Conservation (phyloP, 2,888 invertebrate genomes). For the Euproctis similis region DNA sequence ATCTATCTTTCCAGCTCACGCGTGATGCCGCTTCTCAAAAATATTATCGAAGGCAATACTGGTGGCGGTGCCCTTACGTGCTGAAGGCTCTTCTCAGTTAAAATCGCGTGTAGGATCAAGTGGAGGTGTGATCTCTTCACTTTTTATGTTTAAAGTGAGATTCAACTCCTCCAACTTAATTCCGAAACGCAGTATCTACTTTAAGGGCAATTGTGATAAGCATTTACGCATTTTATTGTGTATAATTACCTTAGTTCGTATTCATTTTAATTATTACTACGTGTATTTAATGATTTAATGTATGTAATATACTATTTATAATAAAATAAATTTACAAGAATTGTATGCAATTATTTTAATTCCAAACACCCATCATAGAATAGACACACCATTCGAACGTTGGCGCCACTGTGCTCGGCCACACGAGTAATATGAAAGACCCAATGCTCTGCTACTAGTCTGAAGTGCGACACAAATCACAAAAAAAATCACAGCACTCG, state of each 20-base stretch:
- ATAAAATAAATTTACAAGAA: no score
- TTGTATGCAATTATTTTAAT: conserved; percentile 5
- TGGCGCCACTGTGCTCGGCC: conserved; percentile 40
- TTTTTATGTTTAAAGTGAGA: conserved; percentile 75
- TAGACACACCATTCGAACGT: conserved; percentile 18
- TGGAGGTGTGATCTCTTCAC: conserved; percentile 78
- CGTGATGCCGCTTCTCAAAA: conserved; percentile 44
- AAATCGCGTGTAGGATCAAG: conserved; percentile 72
- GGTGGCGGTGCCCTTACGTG: no score
- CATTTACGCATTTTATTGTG: conserved; percentile 1
- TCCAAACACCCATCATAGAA: conserved; percentile 7
- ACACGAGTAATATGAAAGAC: conserved; percentile 55
- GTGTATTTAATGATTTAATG: background rate
- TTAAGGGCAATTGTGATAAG: conserved; percentile 8
- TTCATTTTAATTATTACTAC: conserved; percentile 1
- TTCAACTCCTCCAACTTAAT: conserved; percentile 78
- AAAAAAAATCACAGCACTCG: conserved; percentile 73
- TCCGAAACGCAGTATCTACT: conserved; percentile 51
- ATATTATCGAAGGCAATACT: background rate
- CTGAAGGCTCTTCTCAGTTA: conserved; percentile 2
- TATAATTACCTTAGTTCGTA: no score
- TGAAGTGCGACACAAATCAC: conserved; percentile 65
- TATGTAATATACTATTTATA: background rate
- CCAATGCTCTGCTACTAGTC: conserved; percentile 40
- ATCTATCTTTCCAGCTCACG: conserved; percentile 78